Evolutionary conservation across 2,888 invertebrate genomes (phyloP), one percentile per base, ranked within the genome.

Genomic region (Limnephilus auricula): DNA sequence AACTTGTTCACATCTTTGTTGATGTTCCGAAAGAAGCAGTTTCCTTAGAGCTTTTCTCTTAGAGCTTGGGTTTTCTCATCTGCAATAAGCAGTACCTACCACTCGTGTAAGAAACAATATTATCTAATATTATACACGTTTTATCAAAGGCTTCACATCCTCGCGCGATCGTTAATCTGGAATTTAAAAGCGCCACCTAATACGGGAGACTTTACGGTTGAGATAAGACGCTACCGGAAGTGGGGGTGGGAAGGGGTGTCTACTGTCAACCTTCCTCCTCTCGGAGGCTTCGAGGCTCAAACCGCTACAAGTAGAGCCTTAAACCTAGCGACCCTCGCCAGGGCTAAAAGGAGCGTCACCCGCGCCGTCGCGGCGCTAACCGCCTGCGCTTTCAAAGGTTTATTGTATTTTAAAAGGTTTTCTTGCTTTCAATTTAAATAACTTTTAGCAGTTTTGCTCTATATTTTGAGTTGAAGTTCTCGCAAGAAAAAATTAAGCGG

Each of bases 111-210:
- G 65, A 65, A 82, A 82, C 82, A 82, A 82, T 65, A 65, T 65
- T 34, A 82, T 82, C 34, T 82, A 82, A 82, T 85, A 37, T 85
- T 85, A 85, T 40, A 50, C 30, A 40, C 85, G 34, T 82, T 34
- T 34, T 37, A 32, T 82, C 82, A 82, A 82, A 32, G 65, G 78
- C 88, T 65, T 32, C 78, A 88, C 32, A 31, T 45, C 32, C 50
- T 78, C 25, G 32, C 34, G 45, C 25, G 78, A 78, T 50, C 88
- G 88, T 88, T 88, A 78, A 88, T 78, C 88, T 65, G 45, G 34
- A 88, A 88, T 45, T 50, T 88, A 30, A 88, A 88, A 78, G 78
- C 88, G 88, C 78, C 88, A 78, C 88, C 88, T 88, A 78, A 88
- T 88, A 34, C 88, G 78, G 78, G 88, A 78, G 88, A 88, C 45